Conservation (phyloP, 2,113 vertebrate genomes). For the Melanerpes aurifrons region DNA sequence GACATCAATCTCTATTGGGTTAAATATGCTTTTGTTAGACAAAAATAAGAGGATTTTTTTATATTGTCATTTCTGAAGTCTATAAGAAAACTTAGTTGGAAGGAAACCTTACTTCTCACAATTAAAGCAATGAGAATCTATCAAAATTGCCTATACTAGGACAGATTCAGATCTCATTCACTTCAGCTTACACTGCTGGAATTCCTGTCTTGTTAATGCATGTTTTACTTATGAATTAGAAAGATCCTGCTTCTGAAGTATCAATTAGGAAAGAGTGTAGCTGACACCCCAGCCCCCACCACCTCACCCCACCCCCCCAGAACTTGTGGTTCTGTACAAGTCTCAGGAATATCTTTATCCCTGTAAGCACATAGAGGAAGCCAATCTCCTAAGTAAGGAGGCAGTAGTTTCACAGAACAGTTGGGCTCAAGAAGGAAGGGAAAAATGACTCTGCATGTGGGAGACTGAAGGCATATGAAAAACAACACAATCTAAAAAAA, state of each 20-base stretch:
- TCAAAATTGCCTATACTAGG: neutral
- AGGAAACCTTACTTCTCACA: neutral
- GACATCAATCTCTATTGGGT: neutral
- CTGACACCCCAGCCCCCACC: neutral
- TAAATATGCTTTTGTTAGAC: neutral
- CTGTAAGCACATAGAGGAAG: neutral
- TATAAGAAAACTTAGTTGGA: neutral
- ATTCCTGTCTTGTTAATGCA: neutral
- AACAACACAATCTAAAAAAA: conserved; percentile 18
- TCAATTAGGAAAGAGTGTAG: neutral
- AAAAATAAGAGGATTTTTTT: neutral
- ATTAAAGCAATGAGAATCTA: neutral
- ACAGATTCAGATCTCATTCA: neutral
- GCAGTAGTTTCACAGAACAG: conserved; percentile 50
- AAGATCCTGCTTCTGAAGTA: neutral
- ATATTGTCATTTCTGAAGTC: neutral
- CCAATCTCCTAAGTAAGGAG: conserved; percentile 6
- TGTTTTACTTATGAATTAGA: neutral
- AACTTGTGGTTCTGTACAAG: neutral
- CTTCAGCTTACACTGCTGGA: neutral
- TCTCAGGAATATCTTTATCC: neutral
- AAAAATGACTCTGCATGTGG: conserved; percentile 12
- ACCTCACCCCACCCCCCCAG: neutral
- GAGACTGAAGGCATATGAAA: conserved; percentile 46
- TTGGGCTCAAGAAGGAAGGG: conserved; percentile 1